Evolutionary conservation across 2,797 vertebrate genomes (phyloP).

Genomic region (Fistularia tabacaria): DNA sequence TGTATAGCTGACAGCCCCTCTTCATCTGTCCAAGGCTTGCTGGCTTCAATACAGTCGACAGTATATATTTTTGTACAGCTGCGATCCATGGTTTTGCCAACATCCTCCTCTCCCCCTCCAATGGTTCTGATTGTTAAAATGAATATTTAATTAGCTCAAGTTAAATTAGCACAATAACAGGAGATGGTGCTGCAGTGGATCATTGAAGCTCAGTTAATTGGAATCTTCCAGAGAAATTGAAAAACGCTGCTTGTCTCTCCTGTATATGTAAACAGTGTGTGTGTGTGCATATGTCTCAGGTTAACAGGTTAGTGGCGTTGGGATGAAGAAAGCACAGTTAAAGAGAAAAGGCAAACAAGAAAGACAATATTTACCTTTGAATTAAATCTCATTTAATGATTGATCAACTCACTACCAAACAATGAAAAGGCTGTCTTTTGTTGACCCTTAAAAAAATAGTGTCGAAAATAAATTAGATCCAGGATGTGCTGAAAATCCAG

Average conservation of each 20-base stretch:
- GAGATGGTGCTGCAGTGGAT: slow-evolving; percentile 66
- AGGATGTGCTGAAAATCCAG: too few relatives aligned
- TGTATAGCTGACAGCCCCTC: too few relatives aligned
- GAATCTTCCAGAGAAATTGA: slow-evolving; percentile 53
- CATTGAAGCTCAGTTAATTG: slow-evolving; percentile 67
- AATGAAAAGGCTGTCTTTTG: too few relatives aligned
- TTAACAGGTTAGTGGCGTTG: slow-evolving; percentile 8
- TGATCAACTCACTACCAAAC: too few relatives aligned
- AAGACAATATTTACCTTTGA: slow-evolving; percentile 54
- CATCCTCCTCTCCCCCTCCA: slow-evolving; percentile 22
- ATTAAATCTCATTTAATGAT: slow-evolving; percentile 15
- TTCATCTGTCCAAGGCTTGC: too few relatives aligned
- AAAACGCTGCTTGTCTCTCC: slow-evolving; percentile 4
- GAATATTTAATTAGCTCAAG: slow-evolving; percentile 72
- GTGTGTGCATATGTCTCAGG: not conserved
- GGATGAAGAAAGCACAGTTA: slow-evolving; percentile 43
- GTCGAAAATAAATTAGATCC: too few relatives aligned
- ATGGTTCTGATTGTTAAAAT: slow-evolving; percentile 67
- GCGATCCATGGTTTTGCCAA: slow-evolving; percentile 37
- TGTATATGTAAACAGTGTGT: not conserved
- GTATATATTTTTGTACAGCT: not conserved
- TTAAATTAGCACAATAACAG: slow-evolving; percentile 70
- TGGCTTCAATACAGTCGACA: too few relatives aligned
- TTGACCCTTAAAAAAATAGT: too few relatives aligned
- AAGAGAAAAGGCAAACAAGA: slow-evolving; percentile 14